Evolutionary conservation across 1,140 invertebrate species (phyloP), one percentile per base, ranked within the genome.

Genomic region (Zophobas morio): DNA sequence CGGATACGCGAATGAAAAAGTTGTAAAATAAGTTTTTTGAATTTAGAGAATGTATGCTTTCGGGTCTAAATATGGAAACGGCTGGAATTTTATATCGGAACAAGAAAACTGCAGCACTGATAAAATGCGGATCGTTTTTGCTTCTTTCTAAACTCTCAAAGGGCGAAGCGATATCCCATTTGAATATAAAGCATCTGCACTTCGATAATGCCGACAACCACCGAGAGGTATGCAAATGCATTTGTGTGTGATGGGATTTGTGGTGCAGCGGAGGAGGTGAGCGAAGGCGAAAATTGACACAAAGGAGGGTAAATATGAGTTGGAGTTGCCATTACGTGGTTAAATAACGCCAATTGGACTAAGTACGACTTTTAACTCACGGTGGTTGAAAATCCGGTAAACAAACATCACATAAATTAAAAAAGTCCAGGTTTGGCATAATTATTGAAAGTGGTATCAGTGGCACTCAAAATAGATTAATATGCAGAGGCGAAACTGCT

Each of bases 91-190:
- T 63, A 66, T 42, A 63, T n/a, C 1, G 34, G 57, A 8, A 63
- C 20, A 42, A 66, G 39, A 66, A 42, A 66, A 66, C 37, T 66
- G 39, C 60, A 66, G 60, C 60, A 66, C 37, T 42, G 60, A 66
- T 66, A 66, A 66, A 66, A 66, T 42, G 37, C 36, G 42, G 60
- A 66, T 66, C 60, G 39, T 66, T 66, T 42, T 66, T 20, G n/a
- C n/a, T 66, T 66, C 60, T 42, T 42, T 40, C 60, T 66, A 66
- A 66, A 66, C 60, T 39, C 60, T 66, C 60, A 66, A 66, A 66
- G 60, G 60, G 60, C 60, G 42, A 66, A 66, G 39, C 60, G 60
- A 66, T 66, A 66, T 66, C 60, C 60, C 39, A 66, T 66, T 66
- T 66, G 60, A 66, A 66, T 66, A 66, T 40, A 66, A 66, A 66